A percentile compares a stretch with the other conserved stretches of the same genome.
These are phyloP conservation scores for Paracanthobrama guichenoti DNA, from an alignment of 2,113 vertebrate species.

Conservation along the genomic window DNA sequence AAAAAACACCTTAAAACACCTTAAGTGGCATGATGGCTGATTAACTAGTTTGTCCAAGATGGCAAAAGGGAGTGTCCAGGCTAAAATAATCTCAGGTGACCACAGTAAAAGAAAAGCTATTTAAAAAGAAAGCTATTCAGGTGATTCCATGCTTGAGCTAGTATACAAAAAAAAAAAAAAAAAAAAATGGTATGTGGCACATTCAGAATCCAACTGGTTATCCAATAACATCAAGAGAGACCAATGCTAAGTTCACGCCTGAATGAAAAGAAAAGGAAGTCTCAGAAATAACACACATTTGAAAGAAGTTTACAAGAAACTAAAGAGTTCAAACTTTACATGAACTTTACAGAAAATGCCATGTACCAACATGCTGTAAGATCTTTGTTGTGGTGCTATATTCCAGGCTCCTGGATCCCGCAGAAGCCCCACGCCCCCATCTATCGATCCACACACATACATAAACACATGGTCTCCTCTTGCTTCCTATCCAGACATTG, in stretches of 20 bases:
- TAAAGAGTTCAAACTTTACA: neutral
- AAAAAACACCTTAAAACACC: neutral
- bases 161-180: neutral
- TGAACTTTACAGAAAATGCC: neutral
- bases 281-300: neutral
- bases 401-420: constrained; percentile 1
- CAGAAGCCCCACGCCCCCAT: constrained; percentile 30
- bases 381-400: neutral
- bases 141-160: constrained; percentile 3
- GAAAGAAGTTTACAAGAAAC: neutral
- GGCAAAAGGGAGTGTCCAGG: neutral
- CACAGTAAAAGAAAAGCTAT: neutral
- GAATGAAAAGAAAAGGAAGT: neutral
- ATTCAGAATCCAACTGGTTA: constrained; percentile 30
- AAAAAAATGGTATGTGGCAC: neutral
- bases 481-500: constrained; percentile 17
- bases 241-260: neutral
- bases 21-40: neutral
- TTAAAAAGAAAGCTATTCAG: neutral
- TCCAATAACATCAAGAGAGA: constrained; percentile 33
- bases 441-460: constrained; percentile 24
- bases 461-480: constrained; percentile 30
- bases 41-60: neutral
- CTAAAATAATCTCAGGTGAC: neutral
- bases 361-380: neutral